A percentile compares a stretch with the other conserved stretches of the same genome.
Evolutionary conservation across 2,797 vertebrate species (phyloP).

Genomic region (Lacerta viridis): DNA sequence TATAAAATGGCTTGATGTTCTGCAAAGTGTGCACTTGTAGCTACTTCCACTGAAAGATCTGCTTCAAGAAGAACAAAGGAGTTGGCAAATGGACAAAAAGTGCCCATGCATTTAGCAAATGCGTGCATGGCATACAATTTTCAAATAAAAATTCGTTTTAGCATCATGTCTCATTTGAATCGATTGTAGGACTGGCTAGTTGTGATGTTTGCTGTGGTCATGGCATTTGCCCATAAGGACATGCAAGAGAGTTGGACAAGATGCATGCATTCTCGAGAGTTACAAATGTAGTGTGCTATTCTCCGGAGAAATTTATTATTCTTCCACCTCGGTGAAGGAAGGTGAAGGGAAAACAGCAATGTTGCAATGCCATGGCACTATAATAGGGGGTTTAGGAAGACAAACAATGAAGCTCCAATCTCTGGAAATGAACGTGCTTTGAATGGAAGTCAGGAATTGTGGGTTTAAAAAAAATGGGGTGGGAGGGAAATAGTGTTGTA

Average conservation of each 20-base stretch:
- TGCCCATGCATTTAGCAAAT: no score
- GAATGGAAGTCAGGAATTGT: slow-evolving; percentile 14
- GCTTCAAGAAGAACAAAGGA: no score
- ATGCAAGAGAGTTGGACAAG: slow-evolving; percentile 10
- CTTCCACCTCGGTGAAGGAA: neutral
- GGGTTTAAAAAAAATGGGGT: neutral
- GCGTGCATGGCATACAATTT: no score
- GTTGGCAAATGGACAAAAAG: no score
- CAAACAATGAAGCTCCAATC: slow-evolving; percentile 20
- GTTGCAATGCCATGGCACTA: slow-evolving; percentile 17
- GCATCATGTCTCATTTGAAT: no score
- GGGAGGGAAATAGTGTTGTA: neutral
- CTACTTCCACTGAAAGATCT: no score
- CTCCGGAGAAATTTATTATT: slow-evolving; percentile 45
- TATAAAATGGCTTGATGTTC: no score
- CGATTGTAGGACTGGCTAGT: neutral
- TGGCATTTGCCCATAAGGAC: slow-evolving; percentile 22
- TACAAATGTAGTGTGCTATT: slow-evolving; percentile 1
- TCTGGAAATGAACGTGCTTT: slow-evolving; percentile 32
- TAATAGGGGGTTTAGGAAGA: slow-evolving; percentile 18
- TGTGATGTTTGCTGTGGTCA: neutral
- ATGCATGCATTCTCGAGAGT: slow-evolving; percentile 17
- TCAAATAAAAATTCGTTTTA: no score
- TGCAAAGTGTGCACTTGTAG: no score
- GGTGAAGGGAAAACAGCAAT: neutral